Base-by-base conservation (phyloP, 2,797 vertebrate species). In the Petrocephalus schoutedeni region DNA sequence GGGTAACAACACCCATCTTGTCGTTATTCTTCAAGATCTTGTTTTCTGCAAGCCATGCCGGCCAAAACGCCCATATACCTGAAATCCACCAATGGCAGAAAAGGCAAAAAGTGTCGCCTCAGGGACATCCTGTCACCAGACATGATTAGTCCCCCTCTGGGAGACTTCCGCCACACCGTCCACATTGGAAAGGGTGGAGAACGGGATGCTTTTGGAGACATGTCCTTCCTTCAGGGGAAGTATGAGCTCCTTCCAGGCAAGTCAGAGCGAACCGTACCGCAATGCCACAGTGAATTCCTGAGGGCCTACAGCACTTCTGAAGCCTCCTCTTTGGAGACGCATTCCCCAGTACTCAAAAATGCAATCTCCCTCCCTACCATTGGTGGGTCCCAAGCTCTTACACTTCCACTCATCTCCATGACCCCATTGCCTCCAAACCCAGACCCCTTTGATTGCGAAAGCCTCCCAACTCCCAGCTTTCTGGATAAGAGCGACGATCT, bases 21-120 rank as follows among this genome's bases (percentile, higher is more conserved):
- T 88, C 89, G 87, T 88, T 19, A 87, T 23, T 36, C 89, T 89
- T 91, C 89, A 83, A 91, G 86, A 89, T 61, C 21, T 82, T 4
- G 4, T 61, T 5, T 12, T 89, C 67, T 87, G 56, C 83, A 54
- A 94, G 96, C 93, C 90, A 99, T 99, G 98, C 98, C 98, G 87
- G 98, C 98, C 14, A 99, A 99, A 94, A 98, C 97, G 5, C 98
- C 98, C 4, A 99, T 99, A 90, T 99, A 99, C 92, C 95, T 99
- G 91, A 99, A 99, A 94, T 97, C 98, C 16, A 96, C 92, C 94
- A 98, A 96, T 89, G 97, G 91, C 90, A 99, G 99, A 92, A 99
- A 97, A 91, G 98, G 98, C 32, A 99, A 98, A 92, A 99, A 99
- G 93, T 97, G 97, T 91, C 98, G 97, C 89, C 94, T 99, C 89